Evolutionary conservation across 2,888 invertebrate species (phyloP).

Genomic region (Machimus rusticus): DNA sequence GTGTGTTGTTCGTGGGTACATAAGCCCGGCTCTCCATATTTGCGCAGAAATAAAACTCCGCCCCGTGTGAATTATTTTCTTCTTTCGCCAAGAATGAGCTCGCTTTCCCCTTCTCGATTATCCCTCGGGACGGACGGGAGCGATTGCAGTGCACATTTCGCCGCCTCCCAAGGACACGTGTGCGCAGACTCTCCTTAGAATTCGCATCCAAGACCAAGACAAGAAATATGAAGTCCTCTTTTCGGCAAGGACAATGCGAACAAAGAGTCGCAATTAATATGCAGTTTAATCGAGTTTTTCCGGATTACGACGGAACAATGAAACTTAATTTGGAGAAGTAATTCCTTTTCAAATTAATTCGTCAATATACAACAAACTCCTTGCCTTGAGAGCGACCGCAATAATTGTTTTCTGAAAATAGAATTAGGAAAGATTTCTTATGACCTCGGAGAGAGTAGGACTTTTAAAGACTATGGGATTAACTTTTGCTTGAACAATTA

Average conservation of each 20-base stretch:
- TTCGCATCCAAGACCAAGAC: neutral
- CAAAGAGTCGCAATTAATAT: slow-evolving; percentile 23
- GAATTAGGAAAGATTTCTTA: neutral
- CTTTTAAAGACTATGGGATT: neutral
- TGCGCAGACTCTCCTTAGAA: slow-evolving; percentile 56
- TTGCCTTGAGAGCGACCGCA: neutral
- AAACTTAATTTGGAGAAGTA: slow-evolving; percentile 12
- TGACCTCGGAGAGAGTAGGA: neutral
- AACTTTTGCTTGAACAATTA: neutral
- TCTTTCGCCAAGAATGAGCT: slow-evolving; percentile 29
- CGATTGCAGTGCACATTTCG: slow-evolving; percentile 26
- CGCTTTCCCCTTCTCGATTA: slow-evolving; percentile 26
- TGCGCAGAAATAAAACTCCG: slow-evolving; percentile 53
- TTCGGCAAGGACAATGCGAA: neutral
- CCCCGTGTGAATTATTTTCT: slow-evolving; percentile 46
- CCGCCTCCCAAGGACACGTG: slow-evolving; percentile 55
- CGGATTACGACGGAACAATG: neutral
- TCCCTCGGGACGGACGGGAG: neutral
- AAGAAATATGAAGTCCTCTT: slow-evolving; percentile 30
- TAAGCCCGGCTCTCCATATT: slow-evolving; percentile 35
- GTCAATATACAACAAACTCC: neutral
- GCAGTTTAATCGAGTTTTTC: slow-evolving; percentile 30
- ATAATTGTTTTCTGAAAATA: neutral
- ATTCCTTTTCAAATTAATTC: neutral
- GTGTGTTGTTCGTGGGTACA: neutral